These are phyloP conservation scores for Beris chalybata DNA, from an alignment of 2,888 invertebrate species.

Conservation along the genomic window DNA sequence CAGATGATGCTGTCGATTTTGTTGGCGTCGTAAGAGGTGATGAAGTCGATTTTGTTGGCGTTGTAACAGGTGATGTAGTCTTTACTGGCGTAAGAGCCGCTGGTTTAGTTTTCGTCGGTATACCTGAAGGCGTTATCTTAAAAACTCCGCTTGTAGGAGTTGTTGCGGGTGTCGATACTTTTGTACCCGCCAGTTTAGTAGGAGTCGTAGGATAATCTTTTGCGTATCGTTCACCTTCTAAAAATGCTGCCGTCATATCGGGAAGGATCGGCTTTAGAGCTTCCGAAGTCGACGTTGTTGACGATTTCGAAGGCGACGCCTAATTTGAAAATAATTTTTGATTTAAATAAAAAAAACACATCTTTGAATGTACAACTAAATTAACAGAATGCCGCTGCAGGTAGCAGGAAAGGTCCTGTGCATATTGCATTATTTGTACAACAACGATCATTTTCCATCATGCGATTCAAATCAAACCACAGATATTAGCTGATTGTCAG, in stretches of 20 bases:
- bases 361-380: no score
- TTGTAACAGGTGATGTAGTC: not conserved
- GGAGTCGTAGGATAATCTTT: slow-evolving; percentile 38
- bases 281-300: not conserved
- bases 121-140: no score
- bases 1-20: not conserved
- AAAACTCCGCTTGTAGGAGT: no score
- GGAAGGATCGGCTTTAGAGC: slow-evolving; percentile 42
- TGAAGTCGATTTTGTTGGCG: slow-evolving; percentile 15
- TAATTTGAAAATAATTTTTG: slow-evolving; percentile 21
- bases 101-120: not conserved
- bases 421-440: slow-evolving; percentile 3
- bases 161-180: not conserved
- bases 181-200: not conserved
- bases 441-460: slow-evolving; percentile 13
- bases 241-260: slow-evolving; percentile 65
- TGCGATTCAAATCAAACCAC: slow-evolving; percentile 4
- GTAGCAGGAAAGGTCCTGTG: no score
- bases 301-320: slow-evolving; percentile 15
- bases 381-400: no score
- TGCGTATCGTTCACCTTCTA: slow-evolving; percentile 69
- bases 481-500: no score
- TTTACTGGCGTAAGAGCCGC: not conserved
- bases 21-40: not conserved
- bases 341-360: no score